These are phyloP conservation scores for Hypothenemus hampei DNA, from an alignment of 1,140 invertebrate species.

Conservation along the genomic window DNA sequence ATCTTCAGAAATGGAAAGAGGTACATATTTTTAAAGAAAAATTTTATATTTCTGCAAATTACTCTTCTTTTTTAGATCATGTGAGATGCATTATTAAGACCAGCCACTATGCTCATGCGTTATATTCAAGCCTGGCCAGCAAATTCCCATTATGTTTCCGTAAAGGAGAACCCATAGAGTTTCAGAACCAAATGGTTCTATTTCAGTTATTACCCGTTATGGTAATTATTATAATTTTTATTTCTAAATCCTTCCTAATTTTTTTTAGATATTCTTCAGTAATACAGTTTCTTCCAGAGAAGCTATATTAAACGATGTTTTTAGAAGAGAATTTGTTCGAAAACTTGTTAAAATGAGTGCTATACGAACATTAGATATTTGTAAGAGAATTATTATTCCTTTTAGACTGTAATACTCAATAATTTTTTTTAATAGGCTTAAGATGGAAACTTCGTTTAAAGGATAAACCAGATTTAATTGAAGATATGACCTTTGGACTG, in stretches of 20 bases:
- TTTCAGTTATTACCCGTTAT: slow-evolving; percentile 58
- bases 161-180: slow-evolving; percentile 44
- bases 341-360: slow-evolving; percentile 55
- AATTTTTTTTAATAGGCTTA: slow-evolving; percentile 29
- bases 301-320: slow-evolving; percentile 43
- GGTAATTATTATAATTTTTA: slow-evolving; percentile 24
- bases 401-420: slow-evolving; percentile 31
- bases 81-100: slow-evolving; percentile 27
- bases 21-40: slow-evolving; percentile 1
- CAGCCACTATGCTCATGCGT: slow-evolving; percentile 17
- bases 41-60: not conserved
- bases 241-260: not conserved
- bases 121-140: slow-evolving; percentile 46
- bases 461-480: slow-evolving; percentile 52
- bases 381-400: slow-evolving; percentile 4
- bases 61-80: slow-evolving; percentile 15
- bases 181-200: slow-evolving; percentile 54
- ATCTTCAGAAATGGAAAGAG: slow-evolving; percentile 10
- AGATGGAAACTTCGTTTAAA: slow-evolving; percentile 44
- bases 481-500: slow-evolving; percentile 59
- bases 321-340: slow-evolving; percentile 57
- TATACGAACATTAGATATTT: slow-evolving; percentile 3
- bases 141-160: slow-evolving; percentile 13
- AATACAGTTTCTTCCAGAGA: not conserved
- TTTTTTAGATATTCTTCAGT: slow-evolving; percentile 9